Evolutionary conservation across 2,888 invertebrate species (phyloP).

Genomic region (Nymphalis urticae): DNA sequence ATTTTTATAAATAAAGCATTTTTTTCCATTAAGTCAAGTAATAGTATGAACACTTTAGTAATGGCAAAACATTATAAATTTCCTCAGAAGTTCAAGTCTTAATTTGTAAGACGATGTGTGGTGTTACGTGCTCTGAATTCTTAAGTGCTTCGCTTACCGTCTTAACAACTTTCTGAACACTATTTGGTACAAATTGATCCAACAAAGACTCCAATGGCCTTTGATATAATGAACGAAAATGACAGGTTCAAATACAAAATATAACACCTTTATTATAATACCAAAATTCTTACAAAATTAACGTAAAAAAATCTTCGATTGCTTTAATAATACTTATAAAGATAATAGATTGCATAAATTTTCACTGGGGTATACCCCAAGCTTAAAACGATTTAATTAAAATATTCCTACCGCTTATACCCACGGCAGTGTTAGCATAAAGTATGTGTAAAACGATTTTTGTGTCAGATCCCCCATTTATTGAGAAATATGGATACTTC

Average conservation of each 20-base stretch:
- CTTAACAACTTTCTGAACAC: background rate
- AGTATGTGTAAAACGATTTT: too few relatives aligned
- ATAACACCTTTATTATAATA: background rate
- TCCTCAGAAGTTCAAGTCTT: background rate
- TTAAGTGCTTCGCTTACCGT: background rate
- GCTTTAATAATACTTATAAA: too few relatives aligned
- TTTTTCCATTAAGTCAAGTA: background rate
- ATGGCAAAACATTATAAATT: background rate
- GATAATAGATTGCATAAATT: too few relatives aligned
- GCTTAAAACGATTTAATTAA: too few relatives aligned
- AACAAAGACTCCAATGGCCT: background rate
- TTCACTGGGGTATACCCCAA: too few relatives aligned
- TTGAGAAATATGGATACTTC: too few relatives aligned
- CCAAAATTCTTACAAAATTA: background rate
- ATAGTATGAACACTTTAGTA: background rate
- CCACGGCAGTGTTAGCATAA: too few relatives aligned
- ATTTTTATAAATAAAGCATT: too few relatives aligned
- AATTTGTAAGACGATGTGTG: constrained; percentile 1
- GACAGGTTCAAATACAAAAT: background rate
- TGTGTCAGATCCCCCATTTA: too few relatives aligned
- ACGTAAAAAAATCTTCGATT: too few relatives aligned
- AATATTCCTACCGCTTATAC: too few relatives aligned
- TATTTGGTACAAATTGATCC: background rate
- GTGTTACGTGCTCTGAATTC: background rate
- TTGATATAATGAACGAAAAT: background rate